Conservation (phyloP, 2,888 invertebrate genomes). For the Arctia plantaginis region DNA sequence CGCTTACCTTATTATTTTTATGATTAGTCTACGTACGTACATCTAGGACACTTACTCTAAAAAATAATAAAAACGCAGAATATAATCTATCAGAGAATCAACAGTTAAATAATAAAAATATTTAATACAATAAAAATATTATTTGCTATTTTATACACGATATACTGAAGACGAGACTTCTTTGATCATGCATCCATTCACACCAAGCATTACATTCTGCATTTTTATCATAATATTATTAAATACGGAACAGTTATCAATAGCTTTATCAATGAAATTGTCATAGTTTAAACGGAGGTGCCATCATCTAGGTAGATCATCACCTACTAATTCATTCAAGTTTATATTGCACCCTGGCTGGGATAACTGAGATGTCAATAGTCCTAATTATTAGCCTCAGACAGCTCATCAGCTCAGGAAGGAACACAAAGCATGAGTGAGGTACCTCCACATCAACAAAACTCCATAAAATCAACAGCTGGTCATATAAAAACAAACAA, state of each 20-base stretch:
- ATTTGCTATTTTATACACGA: slow-evolving; percentile 39
- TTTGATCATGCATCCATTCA: slow-evolving; percentile 47
- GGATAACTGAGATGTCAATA: slow-evolving; percentile 18
- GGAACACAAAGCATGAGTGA: slow-evolving; percentile 52
- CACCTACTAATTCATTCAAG: slow-evolving; percentile 8
- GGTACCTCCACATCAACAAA: slow-evolving; percentile 49
- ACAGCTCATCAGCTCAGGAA: slow-evolving; percentile 22
- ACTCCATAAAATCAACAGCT: slow-evolving; percentile 64
- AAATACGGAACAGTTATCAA: slow-evolving; percentile 72
- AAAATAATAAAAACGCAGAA: slow-evolving; percentile 74
- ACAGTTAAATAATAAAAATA: slow-evolving; percentile 53
- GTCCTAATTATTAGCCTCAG: slow-evolving; percentile 62
- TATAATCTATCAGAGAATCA: slow-evolving; percentile 60
- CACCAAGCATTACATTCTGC: slow-evolving; percentile 74
- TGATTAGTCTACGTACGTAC: slow-evolving; percentile 76
- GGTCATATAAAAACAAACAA: slow-evolving; percentile 73
- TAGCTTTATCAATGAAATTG: slow-evolving; percentile 66
- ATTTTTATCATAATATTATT: slow-evolving; percentile 72
- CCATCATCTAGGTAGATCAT: slow-evolving; percentile 37
- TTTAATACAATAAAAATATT: slow-evolving; percentile 57
- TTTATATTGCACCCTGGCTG: not conserved
- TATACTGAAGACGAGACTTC: slow-evolving; percentile 37
- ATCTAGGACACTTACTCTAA: slow-evolving; percentile 78
- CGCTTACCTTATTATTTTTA: slow-evolving; percentile 73
- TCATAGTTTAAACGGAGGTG: slow-evolving; percentile 63